Evolutionary conservation across 2,797 vertebrate species (phyloP).

Genomic region (Benthosema pterotum): DNA sequence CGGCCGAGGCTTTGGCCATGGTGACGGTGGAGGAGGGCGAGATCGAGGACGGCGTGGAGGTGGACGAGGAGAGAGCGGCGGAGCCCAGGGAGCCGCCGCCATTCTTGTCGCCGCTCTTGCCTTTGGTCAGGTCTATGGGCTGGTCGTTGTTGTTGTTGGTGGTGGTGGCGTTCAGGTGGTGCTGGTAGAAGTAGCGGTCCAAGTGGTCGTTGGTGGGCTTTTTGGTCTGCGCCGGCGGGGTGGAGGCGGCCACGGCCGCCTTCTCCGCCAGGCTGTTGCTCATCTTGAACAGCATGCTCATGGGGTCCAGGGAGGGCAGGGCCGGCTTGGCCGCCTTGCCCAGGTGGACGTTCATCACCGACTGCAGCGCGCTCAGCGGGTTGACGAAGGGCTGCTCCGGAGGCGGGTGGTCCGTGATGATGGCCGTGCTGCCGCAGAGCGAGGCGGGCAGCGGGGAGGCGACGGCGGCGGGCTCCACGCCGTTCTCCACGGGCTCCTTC

Average conservation of each 20-base stretch:
- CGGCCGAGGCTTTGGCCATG: conserved; percentile 94
- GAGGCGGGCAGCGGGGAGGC: conserved; percentile 79
- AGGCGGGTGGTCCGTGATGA: conserved; percentile 96
- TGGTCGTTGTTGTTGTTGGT: conserved; percentile 88
- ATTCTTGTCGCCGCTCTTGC: conserved; percentile 89
- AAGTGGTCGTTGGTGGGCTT: conserved; percentile 88
- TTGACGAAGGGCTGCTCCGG: conserved; percentile 98
- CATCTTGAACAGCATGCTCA: conserved; percentile 99
- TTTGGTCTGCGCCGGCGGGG: conserved; percentile 92
- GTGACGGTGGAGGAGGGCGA: conserved; percentile 91
- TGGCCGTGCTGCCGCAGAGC: conserved; percentile 91
- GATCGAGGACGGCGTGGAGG: conserved; percentile 91
- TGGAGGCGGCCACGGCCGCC: conserved; percentile 90
- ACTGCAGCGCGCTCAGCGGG: conserved; percentile 95
- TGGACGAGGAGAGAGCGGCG: conserved; percentile 89
- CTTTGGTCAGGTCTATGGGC: conserved; percentile 99
- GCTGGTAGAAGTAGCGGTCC: conserved; percentile 96
- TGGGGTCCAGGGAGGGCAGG: conserved; percentile 93
- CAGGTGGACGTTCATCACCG: conserved; percentile 98
- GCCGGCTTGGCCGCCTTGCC: conserved; percentile 98
- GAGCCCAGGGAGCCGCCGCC: conserved; percentile 91
- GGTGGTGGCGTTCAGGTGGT: conserved; percentile 61
- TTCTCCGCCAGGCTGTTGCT: conserved; percentile 99
- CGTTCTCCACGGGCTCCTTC: conserved; percentile 87
- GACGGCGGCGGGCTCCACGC: conserved; percentile 81